These are phyloP conservation scores for Trididemnum clinides DNA, from an alignment of 23 tunicate species.

Conservation along the genomic window DNA sequence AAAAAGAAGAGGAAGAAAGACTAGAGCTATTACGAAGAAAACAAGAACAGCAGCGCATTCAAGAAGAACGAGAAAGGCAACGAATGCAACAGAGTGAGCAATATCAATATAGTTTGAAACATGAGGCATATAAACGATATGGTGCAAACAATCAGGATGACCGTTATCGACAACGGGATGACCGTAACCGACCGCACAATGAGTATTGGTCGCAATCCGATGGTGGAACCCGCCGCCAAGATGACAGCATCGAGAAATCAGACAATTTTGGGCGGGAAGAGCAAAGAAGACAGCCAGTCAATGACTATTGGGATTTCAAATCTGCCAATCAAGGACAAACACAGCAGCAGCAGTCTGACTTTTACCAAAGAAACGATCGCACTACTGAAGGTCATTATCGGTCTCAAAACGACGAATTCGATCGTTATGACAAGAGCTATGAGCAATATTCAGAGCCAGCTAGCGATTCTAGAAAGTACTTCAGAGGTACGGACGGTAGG, in stretches of 20 bases:
- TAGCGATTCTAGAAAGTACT: conserved; percentile 37
- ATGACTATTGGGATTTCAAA: too few species aligned
- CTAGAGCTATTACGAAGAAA: not conserved
- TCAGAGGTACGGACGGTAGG: conserved; percentile 84
- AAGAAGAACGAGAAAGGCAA: not conserved
- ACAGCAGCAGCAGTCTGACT: not conserved
- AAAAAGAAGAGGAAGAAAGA: conserved; percentile 12
- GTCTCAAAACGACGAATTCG: not conserved
- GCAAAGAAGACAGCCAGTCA: not conserved
- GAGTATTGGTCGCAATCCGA: not conserved
- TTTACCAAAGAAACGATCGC: not conserved
- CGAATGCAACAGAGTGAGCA: conserved; percentile 1
- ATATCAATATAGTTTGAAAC: not conserved
- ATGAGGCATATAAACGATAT: conserved; percentile 6
- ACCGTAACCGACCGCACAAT: not conserved
- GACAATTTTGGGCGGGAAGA: not conserved
- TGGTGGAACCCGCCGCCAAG: not conserved
- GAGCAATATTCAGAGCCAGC: too few species aligned
- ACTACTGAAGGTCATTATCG: not conserved
- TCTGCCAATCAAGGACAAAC: not conserved
- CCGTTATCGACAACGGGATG: not conserved
- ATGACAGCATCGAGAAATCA: not conserved
- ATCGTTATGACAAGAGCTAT: not conserved
- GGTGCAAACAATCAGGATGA: not conserved
- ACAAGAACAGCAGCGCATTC: not conserved